phyloP scores from a whole-genome alignment of 2,797 vertebrate species.

The Pampus argenteus region DNA sequence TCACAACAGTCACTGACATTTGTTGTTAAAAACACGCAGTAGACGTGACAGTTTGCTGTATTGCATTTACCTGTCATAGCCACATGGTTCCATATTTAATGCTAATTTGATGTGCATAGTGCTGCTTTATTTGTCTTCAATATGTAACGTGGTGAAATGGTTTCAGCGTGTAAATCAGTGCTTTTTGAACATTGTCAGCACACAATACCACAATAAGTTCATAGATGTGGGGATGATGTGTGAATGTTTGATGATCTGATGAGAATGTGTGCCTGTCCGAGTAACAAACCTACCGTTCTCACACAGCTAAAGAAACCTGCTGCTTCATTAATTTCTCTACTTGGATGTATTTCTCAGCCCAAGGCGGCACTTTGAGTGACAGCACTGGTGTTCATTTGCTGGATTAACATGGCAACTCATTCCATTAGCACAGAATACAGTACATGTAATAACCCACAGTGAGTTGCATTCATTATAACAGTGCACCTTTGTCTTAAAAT shows the following conservation, averaged over 20 bases:
- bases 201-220: too few relatives aligned
- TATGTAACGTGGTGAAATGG: too few relatives aligned
- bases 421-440: slow-evolving; percentile 17
- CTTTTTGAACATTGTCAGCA: too few relatives aligned
- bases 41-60: too few relatives aligned
- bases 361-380: slow-evolving; percentile 19
- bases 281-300: not conserved
- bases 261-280: not conserved
- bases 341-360: slow-evolving; percentile 49
- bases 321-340: slow-evolving; percentile 58
- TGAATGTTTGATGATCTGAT: not conserved
- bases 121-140: too few relatives aligned
- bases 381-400: slow-evolving; percentile 1
- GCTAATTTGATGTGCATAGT: too few relatives aligned
- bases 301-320: slow-evolving; percentile 62
- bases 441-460: slow-evolving; percentile 1
- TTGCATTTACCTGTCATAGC: too few relatives aligned
- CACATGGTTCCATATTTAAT: too few relatives aligned
- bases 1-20: not conserved
- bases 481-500: not conserved
- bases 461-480: slow-evolving; percentile 1
- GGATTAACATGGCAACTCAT: slow-evolving; percentile 3
- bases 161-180: too few relatives aligned
- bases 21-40: not conserved
- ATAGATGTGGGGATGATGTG: not conserved